These are phyloP conservation scores for Melieria crassipennis DNA, from an alignment of 2,888 invertebrate species.

Conservation along the genomic window DNA sequence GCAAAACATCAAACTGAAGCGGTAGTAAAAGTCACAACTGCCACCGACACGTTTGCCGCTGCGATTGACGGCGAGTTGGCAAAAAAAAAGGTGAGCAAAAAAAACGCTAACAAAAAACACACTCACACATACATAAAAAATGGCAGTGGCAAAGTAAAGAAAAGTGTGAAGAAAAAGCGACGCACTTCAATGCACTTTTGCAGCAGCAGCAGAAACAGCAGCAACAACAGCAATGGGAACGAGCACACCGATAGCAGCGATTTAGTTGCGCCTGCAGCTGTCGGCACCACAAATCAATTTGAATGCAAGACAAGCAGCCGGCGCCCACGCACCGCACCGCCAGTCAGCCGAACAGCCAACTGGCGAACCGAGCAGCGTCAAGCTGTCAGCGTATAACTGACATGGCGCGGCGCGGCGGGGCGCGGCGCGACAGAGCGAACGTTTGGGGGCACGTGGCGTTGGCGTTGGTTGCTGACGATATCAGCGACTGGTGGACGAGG, in stretches of 20 bases:
- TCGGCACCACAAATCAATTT: conserved; percentile 33
- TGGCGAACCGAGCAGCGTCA: background rate
- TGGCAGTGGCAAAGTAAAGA: background rate
- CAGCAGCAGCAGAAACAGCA: background rate
- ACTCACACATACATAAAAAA: background rate
- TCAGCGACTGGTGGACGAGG: conserved; percentile 1
- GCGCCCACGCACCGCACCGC: background rate
- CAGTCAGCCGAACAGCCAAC: background rate
- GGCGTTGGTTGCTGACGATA: background rate
- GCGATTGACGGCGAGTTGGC: background rate
- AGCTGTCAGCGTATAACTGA: background rate
- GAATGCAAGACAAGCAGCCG: conserved; percentile 16
- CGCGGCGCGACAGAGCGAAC: background rate
- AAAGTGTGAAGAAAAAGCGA: background rate
- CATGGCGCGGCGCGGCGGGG: background rate
- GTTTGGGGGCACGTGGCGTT: too few relatives aligned
- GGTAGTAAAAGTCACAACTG: conserved; percentile 5
- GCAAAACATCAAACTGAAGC: background rate
- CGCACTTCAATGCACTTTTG: background rate
- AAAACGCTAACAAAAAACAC: background rate
- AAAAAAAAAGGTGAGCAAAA: background rate
- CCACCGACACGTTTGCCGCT: background rate
- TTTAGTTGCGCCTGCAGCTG: conserved; percentile 27
- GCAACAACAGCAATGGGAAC: background rate
- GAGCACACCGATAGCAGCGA: background rate